Conservation (phyloP, 1,140 invertebrate genomes). For the Drosophila erecta region DNA sequence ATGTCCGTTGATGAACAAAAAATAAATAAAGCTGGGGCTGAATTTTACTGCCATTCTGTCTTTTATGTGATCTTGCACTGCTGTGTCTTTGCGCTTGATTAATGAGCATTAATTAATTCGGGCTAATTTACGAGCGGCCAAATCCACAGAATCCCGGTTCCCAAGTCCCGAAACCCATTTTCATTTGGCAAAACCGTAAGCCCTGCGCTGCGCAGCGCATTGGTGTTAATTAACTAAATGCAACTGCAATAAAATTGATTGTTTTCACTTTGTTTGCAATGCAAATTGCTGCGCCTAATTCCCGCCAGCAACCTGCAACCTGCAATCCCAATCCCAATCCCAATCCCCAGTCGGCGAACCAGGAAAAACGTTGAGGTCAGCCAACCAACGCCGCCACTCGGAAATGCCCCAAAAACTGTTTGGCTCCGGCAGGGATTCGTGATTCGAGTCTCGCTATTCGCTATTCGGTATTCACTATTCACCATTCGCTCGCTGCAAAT, state of each 20-base stretch:
- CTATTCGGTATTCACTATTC: not conserved
- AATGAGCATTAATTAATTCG: conserved; percentile 79
- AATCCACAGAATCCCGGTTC: conserved; percentile 6
- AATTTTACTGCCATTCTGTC: conserved; percentile 22
- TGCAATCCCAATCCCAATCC: conserved; percentile 16
- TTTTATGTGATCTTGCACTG: conserved; percentile 71
- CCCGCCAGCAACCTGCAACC: conserved; percentile 11
- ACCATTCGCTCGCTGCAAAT: conserved; percentile 46
- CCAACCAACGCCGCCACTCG: conserved; percentile 42
- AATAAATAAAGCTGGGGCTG: conserved; percentile 29
- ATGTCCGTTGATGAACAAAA: conserved; percentile 28
- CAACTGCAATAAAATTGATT: conserved; percentile 83
- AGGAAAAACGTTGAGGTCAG: conserved; percentile 64
- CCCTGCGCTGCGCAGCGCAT: conserved; percentile 29
- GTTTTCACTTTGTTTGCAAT: conserved; percentile 83
- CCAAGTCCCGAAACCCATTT: conserved; percentile 29
- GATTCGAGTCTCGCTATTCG: not conserved
- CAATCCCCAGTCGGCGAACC: conserved; percentile 6
- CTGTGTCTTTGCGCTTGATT: conserved; percentile 69
- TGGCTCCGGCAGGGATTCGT: conserved; percentile 30
- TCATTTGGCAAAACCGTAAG: conserved; percentile 36
- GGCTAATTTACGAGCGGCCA: conserved; percentile 63
- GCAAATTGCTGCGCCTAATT: conserved; percentile 76
- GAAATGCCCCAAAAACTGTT: conserved; percentile 73
- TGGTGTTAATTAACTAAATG: conserved; percentile 84